Evolutionary conservation across 53 echinoderm and acorn worm species (phyloP), one percentile per base, ranked within the genome.

Genomic region (Actinopyga echinites): DNA sequence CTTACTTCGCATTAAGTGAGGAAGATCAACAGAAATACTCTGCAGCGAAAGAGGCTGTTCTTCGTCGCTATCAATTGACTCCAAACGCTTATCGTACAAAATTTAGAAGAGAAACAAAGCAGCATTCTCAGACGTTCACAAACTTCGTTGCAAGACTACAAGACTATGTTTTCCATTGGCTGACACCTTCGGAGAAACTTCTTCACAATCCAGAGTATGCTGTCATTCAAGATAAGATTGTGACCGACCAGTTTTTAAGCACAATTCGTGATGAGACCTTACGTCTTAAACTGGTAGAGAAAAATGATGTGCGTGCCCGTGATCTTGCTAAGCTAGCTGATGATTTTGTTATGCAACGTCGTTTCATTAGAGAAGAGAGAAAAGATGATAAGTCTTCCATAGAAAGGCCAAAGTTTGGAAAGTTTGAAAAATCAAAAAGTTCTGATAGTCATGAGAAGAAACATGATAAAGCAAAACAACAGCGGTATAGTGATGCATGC

Each of bases 251-350:
- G 61, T 83, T 88, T 65, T 62, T 88, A n/a, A 11, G 64, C 9
- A 74, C 78, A 21, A 73, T 88, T 59, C 19, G 40, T 30, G 84
- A 61, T 52, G 83, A 83, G 5, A 23, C 34, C 13, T 67, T 88
- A 22, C 77, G 83, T 6, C 75, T 28, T 22, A 88, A 88, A 62
- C 78, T 88, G 29, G 42, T 74, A 30, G 89, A 85, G 63, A 78
- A 52, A 54, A 65, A 84, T 19, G 54, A 30, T 2, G n/a, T 26
- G 49, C 49, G 64, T 10, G 57, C 79, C 25, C 69, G 57, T 28
- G 89, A 75, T 22, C 28, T 89, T 23, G 68, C 89, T 7, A 38
- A 79, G 26, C 20, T 79, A 25, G 89, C 89, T 28, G 89, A 89
- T 68, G 89, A 89, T 22, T 40, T 64, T 6, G 31, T 89, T 2